These are phyloP conservation scores for Simalia tracyae DNA, from an alignment of 2,797 vertebrate species.

Conservation along the genomic window DNA sequence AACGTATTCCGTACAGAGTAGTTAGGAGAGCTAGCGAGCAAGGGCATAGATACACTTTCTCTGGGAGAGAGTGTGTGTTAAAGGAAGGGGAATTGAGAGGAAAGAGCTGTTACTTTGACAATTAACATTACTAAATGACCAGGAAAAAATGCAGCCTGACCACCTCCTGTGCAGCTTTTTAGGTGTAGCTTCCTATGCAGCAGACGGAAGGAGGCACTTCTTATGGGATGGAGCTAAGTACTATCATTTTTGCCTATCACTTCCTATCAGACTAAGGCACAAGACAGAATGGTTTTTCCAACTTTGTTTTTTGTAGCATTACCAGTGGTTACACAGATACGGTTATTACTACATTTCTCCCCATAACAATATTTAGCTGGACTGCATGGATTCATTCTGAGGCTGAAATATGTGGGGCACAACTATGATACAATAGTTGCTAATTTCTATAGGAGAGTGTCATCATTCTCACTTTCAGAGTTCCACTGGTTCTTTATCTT, in stretches of 20 bases:
- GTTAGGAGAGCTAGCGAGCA: constrained; percentile 56
- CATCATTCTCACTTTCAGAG: background rate
- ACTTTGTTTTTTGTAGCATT: background rate
- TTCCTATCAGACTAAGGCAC: background rate
- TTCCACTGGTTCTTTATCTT: background rate
- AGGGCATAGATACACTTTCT: background rate
- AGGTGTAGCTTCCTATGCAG: background rate
- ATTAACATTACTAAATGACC: background rate
- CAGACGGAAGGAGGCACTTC: background rate
- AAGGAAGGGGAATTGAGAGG: background rate
- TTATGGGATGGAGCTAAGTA: background rate
- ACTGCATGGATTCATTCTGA: background rate
- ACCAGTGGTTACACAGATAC: background rate
- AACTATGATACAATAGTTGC: background rate
- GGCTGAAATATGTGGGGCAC: background rate
- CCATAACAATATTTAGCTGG: background rate
- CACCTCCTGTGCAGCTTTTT: background rate
- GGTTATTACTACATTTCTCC: constrained; percentile 30
- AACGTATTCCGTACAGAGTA: constrained; percentile 63
- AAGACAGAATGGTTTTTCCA: background rate
- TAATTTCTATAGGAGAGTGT: background rate
- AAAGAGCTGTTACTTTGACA: background rate
- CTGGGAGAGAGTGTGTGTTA: background rate
- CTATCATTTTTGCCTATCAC: background rate
- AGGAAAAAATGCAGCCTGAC: background rate